phyloP scores from a whole-genome alignment of 2,113 vertebrate species.

The Cochlearius cochlearius region DNA sequence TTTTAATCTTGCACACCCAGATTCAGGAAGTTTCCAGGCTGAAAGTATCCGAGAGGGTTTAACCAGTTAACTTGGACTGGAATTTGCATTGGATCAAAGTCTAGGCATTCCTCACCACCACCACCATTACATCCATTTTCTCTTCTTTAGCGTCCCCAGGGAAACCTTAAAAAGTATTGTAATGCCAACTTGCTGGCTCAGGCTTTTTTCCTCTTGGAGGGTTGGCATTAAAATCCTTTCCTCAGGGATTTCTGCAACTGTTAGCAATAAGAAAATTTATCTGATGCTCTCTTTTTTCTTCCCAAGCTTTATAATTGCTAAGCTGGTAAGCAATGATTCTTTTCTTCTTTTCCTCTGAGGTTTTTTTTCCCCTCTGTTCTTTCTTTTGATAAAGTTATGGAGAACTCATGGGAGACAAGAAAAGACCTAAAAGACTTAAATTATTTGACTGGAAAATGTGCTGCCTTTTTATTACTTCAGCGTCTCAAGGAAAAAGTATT shows the following conservation, averaged over 20 bases:
- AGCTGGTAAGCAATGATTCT: constrained; percentile 28
- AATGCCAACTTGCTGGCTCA: constrained; percentile 50
- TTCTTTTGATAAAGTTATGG: constrained; percentile 39
- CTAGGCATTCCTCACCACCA: background rate
- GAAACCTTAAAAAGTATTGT: constrained; percentile 49
- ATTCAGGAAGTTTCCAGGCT: background rate
- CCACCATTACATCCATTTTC: background rate
- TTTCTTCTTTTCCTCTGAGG: constrained; percentile 42
- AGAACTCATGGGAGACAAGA: constrained; percentile 18
- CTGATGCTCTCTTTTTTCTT: constrained; percentile 14
- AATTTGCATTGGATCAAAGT: constrained; percentile 8
- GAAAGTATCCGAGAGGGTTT: background rate
- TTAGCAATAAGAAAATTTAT: constrained; percentile 41
- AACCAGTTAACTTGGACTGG: background rate
- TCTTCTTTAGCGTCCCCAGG: background rate
- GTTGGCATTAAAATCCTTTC: constrained; percentile 31
- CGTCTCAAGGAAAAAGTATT: background rate
- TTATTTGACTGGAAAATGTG: constrained; percentile 53
- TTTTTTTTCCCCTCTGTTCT: constrained; percentile 36
- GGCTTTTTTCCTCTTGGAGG: constrained; percentile 8
- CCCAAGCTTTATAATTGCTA: constrained; percentile 50
- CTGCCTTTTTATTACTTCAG: constrained; percentile 34
- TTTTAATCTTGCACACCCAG: background rate
- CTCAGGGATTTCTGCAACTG: constrained; percentile 38
- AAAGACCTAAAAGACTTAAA: constrained; percentile 50